These are phyloP conservation scores for Tipula confusa DNA, from an alignment of 2,888 invertebrate species.

Conservation along the genomic window DNA sequence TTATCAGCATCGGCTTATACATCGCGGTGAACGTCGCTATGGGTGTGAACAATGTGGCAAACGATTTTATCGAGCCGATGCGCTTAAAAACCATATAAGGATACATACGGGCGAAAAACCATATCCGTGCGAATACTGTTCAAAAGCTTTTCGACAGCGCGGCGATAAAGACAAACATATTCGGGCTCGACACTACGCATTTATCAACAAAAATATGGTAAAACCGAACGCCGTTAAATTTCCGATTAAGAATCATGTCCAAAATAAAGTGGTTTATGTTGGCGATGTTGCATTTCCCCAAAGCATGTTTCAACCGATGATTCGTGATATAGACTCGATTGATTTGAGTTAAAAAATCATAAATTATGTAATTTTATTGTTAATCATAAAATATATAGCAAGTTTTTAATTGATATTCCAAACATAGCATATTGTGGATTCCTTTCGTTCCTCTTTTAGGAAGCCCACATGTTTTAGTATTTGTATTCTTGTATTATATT, in stretches of 20 bases:
- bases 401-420: conserved; percentile 38
- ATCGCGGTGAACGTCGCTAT: conserved; percentile 59
- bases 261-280: conserved; percentile 39
- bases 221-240: conserved; percentile 30
- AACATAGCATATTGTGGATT: conserved; percentile 41
- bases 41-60: conserved; percentile 61
- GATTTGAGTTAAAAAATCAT: neutral
- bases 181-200: conserved; percentile 52
- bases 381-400: neutral
- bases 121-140: conserved; percentile 54
- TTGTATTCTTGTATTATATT: conserved; percentile 39
- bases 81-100: conserved; percentile 58
- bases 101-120: conserved; percentile 60
- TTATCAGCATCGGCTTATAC: conserved; percentile 60
- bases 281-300: conserved; percentile 42
- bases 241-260: neutral
- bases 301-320: conserved; percentile 41
- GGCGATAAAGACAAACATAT: conserved; percentile 58
- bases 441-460: conserved; percentile 40
- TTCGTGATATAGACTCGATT: conserved; percentile 39
- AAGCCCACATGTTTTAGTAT: conserved; percentile 42
- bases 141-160: conserved; percentile 54
- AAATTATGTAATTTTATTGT: neutral
- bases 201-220: neutral
- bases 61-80: conserved; percentile 61